These are phyloP conservation scores for Drosophila lacertosa DNA, from an alignment of 1,140 invertebrate species.

Conservation along the genomic window DNA sequence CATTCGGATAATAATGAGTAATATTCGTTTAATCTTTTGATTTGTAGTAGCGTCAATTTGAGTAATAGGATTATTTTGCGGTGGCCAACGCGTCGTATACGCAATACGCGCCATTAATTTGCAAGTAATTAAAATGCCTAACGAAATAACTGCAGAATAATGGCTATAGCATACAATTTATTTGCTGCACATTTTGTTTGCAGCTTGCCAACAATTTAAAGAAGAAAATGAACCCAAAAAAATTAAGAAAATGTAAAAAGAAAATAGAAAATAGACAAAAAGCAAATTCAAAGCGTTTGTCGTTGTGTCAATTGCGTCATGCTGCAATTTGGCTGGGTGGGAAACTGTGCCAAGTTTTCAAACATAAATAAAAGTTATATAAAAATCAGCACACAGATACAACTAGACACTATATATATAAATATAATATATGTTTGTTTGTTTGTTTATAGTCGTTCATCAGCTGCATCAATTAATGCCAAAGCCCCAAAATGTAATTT, in stretches of 20 bases:
- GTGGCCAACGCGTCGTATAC: slow-evolving; percentile 51
- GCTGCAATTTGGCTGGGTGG: slow-evolving; percentile 65
- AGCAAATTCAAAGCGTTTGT: slow-evolving; percentile 39
- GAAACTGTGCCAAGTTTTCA: slow-evolving; percentile 70
- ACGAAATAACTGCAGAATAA: slow-evolving; percentile 54
- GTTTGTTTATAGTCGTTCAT: slow-evolving; percentile 14
- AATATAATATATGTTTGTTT: not conserved
- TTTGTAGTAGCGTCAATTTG: slow-evolving; percentile 33
- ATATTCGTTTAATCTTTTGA: slow-evolving; percentile 41
- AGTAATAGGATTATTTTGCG: slow-evolving; percentile 33
- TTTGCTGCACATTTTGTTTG: slow-evolving; percentile 49
- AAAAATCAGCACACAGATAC: slow-evolving; percentile 43
- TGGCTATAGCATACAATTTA: slow-evolving; percentile 39
- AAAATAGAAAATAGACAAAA: slow-evolving; percentile 6
- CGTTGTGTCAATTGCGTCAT: slow-evolving; percentile 72
- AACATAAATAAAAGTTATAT: slow-evolving; percentile 77
- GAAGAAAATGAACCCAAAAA: not conserved
- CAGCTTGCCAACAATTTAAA: slow-evolving; percentile 56
- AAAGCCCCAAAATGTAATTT: slow-evolving; percentile 65
- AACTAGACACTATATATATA: slow-evolving; percentile 4
- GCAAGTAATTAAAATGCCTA: slow-evolving; percentile 74
- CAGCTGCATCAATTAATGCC: slow-evolving; percentile 59
- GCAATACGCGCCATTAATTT: slow-evolving; percentile 70
- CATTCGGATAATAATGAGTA: slow-evolving; percentile 63
- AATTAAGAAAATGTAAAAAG: not conserved